Evolutionary conservation across 2,888 invertebrate genomes (phyloP).

Genomic region (Sesia bembeciformis): DNA sequence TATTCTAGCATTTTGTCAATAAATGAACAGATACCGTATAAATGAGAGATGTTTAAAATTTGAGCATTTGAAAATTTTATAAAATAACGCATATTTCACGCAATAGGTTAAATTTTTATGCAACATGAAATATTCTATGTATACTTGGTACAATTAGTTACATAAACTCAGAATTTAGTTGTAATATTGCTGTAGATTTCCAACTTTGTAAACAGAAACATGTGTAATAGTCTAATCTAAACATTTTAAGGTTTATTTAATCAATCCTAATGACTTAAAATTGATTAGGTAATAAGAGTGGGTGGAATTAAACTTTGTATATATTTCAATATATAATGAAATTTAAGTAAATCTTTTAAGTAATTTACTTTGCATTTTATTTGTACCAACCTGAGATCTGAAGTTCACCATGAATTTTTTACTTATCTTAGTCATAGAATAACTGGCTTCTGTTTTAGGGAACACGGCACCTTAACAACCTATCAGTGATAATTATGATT

Average conservation of each 20-base stretch:
- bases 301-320: slow-evolving; percentile 68
- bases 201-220: slow-evolving; percentile 45
- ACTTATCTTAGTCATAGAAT: no score
- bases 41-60: neutral
- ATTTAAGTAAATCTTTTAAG: slow-evolving; percentile 72
- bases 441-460: no score
- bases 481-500: no score
- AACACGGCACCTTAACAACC: no score
- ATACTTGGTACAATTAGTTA: slow-evolving; percentile 49
- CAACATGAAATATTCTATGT: neutral
- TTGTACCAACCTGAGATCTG: slow-evolving; percentile 69
- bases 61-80: neutral
- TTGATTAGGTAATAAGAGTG: slow-evolving; percentile 62
- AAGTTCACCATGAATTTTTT: slow-evolving; percentile 20
- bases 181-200: slow-evolving; percentile 18
- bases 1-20: slow-evolving; percentile 12
- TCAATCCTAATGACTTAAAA: slow-evolving; percentile 64
- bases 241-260: slow-evolving; percentile 67
- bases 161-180: slow-evolving; percentile 34
- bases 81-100: neutral
- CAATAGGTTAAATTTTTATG: neutral
- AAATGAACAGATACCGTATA: neutral
- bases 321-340: slow-evolving; percentile 68
- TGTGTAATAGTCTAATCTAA: slow-evolving; percentile 31
- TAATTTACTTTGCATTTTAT: slow-evolving; percentile 64